Conservation (phyloP, 2,113 vertebrate genomes). For the Speoplatyrhinus poulsoni region DNA sequence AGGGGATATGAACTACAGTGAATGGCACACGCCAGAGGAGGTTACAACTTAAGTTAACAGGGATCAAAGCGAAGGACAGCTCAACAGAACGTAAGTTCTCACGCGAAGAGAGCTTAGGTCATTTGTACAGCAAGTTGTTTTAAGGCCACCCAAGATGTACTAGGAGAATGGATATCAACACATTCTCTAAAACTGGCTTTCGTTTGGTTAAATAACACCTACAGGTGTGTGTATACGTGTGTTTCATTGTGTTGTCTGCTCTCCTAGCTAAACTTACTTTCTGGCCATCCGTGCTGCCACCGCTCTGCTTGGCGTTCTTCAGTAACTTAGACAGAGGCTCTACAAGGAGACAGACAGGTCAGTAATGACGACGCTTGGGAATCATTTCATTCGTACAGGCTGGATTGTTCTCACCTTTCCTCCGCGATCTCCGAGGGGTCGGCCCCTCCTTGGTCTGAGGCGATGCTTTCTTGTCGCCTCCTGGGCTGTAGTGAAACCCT, state of each 20-base stretch:
- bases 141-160: no score
- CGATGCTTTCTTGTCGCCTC: conserved; percentile 77
- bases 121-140: no score
- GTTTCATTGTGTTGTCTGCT: not conserved
- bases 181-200: no score
- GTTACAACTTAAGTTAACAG: no score
- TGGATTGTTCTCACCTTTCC: conserved; percentile 82
- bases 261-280: conserved; percentile 78
- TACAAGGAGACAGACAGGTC: conserved; percentile 55
- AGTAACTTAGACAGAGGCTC: conserved; percentile 90
- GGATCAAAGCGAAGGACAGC: no score
- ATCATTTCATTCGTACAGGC: not conserved
- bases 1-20: no score
- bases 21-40: no score
- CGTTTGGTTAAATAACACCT: not conserved
- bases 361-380: not conserved
- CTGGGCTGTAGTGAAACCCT: conserved; percentile 87
- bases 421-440: conserved; percentile 82
- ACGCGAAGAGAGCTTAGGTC: no score
- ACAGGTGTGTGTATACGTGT: not conserved
- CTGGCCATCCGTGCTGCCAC: conserved; percentile 84
- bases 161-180: no score
- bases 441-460: conserved; percentile 82
- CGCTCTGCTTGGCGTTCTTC: conserved; percentile 88
- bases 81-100: no score